Evolutionary conservation across 2,888 invertebrate species (phyloP), one percentile per base, ranked within the genome.

Genomic region (Idaea aversata): DNA sequence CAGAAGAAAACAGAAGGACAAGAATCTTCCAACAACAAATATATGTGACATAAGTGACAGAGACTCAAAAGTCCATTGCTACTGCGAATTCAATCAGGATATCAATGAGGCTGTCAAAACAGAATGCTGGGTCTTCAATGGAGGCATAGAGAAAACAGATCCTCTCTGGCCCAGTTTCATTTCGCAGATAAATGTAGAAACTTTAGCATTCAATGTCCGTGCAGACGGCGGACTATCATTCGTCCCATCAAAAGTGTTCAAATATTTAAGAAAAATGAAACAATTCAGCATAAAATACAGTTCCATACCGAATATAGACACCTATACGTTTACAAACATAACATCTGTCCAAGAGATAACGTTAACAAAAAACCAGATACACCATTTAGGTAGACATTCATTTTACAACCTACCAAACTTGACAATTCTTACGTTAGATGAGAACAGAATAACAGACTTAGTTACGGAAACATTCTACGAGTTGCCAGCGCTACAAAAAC

Each of bases 41-140:
- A 91, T 95, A 64, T 95, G 95, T 75, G 94, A 94, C 74, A 93
- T 94, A 64, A 92, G 93, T 69, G 92, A 89, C 68, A 83, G 90
- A 70, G 91, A 93, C 65, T 91, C 94, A 0, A 94, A 95, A 74
- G 91, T 95, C 34, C 95, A 94, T 74, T 96, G 96, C 83, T 94
- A 95, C 79, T 96, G 96, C 81, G 94, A 95, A 77, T 92, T 92
- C 69, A 92, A 93, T 61, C 93, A 93, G 74, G 88, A 92, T 67
- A 82, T 91, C 69, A 92, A 92, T 75, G 89, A 94, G 79, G 96
- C 96, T 4, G 93, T 95, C 15, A 95, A 95, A 75, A 96, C 96
- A 67, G 96, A 96, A 86, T 97, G 97, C 81, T 95, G 95, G 95
- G 94, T 97, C 4, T 95, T 96, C 87, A 95, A 95, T 70, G 93